Conservation (phyloP, 2,888 invertebrate species). For the Tachina lurida region DNA sequence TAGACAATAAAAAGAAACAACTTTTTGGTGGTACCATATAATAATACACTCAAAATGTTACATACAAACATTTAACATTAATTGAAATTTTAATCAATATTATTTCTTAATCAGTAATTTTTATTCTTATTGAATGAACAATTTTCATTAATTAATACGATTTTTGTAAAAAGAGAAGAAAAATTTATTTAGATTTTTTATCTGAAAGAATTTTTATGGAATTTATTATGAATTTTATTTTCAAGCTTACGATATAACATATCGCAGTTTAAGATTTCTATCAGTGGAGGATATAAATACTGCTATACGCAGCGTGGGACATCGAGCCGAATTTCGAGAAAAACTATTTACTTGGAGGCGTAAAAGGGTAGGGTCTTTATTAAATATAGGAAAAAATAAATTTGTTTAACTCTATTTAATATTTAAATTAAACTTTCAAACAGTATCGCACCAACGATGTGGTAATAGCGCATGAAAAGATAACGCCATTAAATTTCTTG, state of each 20-base stretch:
- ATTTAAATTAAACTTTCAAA: background rate
- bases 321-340: conserved; percentile 73
- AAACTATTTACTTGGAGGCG: conserved; percentile 72
- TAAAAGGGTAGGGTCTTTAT: conserved; percentile 65
- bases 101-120: too few relatives aligned
- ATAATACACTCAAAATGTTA: too few relatives aligned
- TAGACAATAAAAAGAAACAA: too few relatives aligned
- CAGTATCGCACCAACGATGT: conserved; percentile 68
- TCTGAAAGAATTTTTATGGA: background rate
- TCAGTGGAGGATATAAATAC: conserved; percentile 72
- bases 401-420: background rate
- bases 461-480: conserved; percentile 61
- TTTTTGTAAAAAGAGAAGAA: too few relatives aligned
- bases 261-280: conserved; percentile 72
- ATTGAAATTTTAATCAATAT: too few relatives aligned
- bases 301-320: conserved; percentile 71
- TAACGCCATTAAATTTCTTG: background rate
- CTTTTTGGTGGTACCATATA: too few relatives aligned
- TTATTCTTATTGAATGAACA: too few relatives aligned
- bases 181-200: too few relatives aligned
- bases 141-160: too few relatives aligned
- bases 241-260: conserved; percentile 66
- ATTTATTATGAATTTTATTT: background rate
- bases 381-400: background rate
- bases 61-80: too few relatives aligned